Evolutionary conservation across 2,113 vertebrate genomes (phyloP).

Genomic region (Engraulis encrasicolus): DNA sequence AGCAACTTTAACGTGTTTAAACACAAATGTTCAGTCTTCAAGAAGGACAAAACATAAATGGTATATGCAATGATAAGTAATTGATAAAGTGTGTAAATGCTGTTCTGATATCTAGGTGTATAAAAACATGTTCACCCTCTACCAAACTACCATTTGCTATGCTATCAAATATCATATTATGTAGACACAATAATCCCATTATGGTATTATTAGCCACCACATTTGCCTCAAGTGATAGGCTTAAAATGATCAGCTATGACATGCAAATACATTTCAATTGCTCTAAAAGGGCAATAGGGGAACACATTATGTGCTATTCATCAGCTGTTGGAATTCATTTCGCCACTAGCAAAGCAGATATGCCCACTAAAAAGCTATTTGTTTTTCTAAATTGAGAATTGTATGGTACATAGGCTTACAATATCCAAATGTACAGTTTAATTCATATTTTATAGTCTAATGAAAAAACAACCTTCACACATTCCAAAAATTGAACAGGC

Average conservation of each 20-base stretch:
- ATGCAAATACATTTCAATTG: no score
- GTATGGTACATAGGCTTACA: background rate
- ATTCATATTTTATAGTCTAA: background rate
- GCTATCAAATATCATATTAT: no score
- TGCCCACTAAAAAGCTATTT: background rate
- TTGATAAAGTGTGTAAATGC: no score
- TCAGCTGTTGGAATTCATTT: background rate
- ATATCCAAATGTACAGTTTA: background rate
- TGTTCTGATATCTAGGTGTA: no score
- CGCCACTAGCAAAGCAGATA: background rate
- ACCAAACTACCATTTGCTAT: no score
- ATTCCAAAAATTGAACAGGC: background rate
- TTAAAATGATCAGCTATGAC: no score
- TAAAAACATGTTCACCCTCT: no score
- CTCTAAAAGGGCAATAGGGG: background rate
- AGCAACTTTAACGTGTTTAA: background rate
- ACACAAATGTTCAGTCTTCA: background rate
- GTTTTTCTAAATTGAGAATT: background rate
- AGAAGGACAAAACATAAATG: no score
- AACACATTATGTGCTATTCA: background rate
- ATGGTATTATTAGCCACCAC: no score
- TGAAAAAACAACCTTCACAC: background rate
- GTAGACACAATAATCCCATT: no score
- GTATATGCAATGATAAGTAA: no score
- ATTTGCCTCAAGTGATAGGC: no score